Conservation (phyloP, 2,113 vertebrate species). For the Ciconia maguari region DNA sequence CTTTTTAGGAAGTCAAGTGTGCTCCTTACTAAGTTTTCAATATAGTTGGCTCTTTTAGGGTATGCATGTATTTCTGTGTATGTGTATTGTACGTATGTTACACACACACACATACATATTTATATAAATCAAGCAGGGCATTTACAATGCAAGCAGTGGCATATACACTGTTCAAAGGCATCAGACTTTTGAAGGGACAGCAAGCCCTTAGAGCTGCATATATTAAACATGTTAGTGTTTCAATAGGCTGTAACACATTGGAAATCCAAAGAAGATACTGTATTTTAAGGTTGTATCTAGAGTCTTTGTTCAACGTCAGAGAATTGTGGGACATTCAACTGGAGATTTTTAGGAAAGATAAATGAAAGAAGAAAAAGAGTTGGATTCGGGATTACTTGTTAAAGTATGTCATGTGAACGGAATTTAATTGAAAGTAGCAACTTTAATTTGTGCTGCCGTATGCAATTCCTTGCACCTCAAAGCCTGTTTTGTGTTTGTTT, state of each 20-base stretch:
- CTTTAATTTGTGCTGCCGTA: background rate
- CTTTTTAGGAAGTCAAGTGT: background rate
- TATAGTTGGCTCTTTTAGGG: background rate
- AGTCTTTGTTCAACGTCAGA: background rate
- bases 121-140: background rate
- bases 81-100: background rate
- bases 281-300: background rate
- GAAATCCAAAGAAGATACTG: background rate
- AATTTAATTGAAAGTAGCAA: background rate
- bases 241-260: background rate
- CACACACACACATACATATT: background rate
- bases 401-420: background rate
- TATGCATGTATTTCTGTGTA: background rate
- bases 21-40: background rate
- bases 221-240: background rate
- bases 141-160: background rate
- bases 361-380: background rate
- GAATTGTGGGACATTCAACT: background rate
- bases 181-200: background rate
- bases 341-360: background rate
- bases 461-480: background rate
- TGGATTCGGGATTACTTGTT: background rate
- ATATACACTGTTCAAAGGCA: background rate
- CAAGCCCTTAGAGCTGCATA: background rate
- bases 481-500: background rate